Percentiles rank a stretch among this genome's conserved stretches.
Conservation (phyloP, 2,888 invertebrate genomes). For the Hedychridium roseum region DNA sequence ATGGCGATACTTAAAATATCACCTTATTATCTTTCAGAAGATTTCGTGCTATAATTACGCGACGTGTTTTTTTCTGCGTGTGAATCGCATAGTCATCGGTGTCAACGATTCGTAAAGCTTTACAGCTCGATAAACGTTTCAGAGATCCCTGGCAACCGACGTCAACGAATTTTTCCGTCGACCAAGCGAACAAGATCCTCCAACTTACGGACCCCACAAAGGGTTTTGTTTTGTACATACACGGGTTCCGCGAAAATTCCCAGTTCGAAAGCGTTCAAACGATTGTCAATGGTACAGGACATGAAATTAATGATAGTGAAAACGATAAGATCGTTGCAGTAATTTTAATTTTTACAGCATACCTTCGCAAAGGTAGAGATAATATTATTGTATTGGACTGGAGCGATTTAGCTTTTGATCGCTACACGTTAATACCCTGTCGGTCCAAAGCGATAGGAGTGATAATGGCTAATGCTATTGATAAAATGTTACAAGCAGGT, state of each 20-base stretch:
- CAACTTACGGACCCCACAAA: neutral
- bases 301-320: neutral
- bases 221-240: conserved; percentile 17
- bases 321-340: neutral
- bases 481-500: conserved; percentile 24
- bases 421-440: conserved; percentile 27
- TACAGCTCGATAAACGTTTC: too few relatives aligned
- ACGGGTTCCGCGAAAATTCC: conserved; percentile 18
- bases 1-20: too few relatives aligned
- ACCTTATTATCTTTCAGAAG: too few relatives aligned
- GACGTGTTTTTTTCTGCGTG: too few relatives aligned
- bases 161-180: too few relatives aligned
- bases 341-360: conserved; percentile 27
- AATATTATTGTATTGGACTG: conserved; percentile 48
- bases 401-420: conserved; percentile 37
- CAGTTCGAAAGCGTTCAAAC: neutral
- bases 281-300: conserved; percentile 11
- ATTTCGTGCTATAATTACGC: too few relatives aligned
- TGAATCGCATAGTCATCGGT: too few relatives aligned
- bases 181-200: too few relatives aligned
- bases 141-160: too few relatives aligned
- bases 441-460: conserved; percentile 27
- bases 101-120: too few relatives aligned
- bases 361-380: conserved; percentile 37
- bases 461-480: conserved; percentile 26